phyloP scores from a whole-genome alignment of 2,113 vertebrate genomes.

The Aldabrachelys gigantea region DNA sequence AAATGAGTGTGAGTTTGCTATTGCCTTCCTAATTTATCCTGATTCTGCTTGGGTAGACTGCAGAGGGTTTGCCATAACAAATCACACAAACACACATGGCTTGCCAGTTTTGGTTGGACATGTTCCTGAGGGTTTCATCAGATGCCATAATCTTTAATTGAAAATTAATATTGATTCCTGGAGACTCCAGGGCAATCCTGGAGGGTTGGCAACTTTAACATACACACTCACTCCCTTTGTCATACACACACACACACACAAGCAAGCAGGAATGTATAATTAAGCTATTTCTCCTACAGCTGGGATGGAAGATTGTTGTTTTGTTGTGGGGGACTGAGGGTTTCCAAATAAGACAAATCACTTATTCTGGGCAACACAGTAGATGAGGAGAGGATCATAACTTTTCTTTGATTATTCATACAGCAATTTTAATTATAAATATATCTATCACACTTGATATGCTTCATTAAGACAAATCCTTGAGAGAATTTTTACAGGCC shows the following conservation, averaged over 20 bases:
- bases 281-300: background rate
- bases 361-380: background rate
- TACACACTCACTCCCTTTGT: too few species aligned
- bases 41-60: background rate
- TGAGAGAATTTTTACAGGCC: background rate
- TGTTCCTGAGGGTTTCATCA: too few species aligned
- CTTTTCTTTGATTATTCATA: background rate
- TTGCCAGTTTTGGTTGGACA: too few species aligned
- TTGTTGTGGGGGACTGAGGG: background rate
- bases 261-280: background rate
- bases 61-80: background rate
- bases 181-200: too few species aligned
- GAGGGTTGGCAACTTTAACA: too few species aligned
- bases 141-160: too few species aligned
- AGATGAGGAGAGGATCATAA: background rate
- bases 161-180: too few species aligned
- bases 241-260: too few species aligned
- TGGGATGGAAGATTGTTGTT: background rate
- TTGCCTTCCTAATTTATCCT: background rate
- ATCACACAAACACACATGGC: background rate
- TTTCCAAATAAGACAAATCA: background rate
- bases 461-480: background rate
- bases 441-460: background rate
- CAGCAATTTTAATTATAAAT: background rate
- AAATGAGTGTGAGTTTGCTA: background rate